phyloP scores from a whole-genome alignment of 1,140 invertebrate species.

The Temnothorax nylanderi region DNA sequence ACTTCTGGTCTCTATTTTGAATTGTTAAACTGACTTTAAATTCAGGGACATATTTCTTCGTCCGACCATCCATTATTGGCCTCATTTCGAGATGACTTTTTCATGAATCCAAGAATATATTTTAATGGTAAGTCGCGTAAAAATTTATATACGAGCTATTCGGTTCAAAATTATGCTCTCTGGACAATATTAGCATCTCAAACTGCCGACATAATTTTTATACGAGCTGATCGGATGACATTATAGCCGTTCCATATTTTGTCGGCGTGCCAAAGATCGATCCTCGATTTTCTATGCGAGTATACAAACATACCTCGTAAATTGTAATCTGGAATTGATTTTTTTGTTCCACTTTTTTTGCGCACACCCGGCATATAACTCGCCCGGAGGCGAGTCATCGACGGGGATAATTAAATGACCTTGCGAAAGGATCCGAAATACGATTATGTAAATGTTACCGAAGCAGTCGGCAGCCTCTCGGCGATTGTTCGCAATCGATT shows the following conservation, averaged over 20 bases:
- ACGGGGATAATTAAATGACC: constrained; percentile 37
- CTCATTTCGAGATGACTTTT: background rate
- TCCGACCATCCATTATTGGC: background rate
- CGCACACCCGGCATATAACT: background rate
- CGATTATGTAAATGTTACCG: constrained; percentile 43
- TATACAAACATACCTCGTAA: constrained; percentile 5
- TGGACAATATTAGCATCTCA: background rate
- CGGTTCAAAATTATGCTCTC: background rate
- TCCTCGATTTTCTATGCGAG: background rate
- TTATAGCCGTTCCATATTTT: background rate
- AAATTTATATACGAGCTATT: background rate
- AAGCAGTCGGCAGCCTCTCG: background rate
- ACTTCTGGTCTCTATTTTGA: background rate
- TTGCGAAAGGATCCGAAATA: constrained; percentile 34
- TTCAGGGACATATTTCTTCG: background rate
- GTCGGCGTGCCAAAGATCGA: background rate
- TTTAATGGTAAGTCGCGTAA: background rate
- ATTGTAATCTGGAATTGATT: constrained; percentile 19
- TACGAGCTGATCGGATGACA: background rate
- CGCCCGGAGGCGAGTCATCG: constrained; percentile 27
- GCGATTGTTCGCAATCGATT: background rate
- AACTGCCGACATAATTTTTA: background rate
- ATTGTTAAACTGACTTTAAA: background rate
- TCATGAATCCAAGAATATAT: background rate
- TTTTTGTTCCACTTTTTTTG: background rate